These are phyloP conservation scores for Thera britannica DNA, from an alignment of 2,888 invertebrate genomes.

Conservation along the genomic window DNA sequence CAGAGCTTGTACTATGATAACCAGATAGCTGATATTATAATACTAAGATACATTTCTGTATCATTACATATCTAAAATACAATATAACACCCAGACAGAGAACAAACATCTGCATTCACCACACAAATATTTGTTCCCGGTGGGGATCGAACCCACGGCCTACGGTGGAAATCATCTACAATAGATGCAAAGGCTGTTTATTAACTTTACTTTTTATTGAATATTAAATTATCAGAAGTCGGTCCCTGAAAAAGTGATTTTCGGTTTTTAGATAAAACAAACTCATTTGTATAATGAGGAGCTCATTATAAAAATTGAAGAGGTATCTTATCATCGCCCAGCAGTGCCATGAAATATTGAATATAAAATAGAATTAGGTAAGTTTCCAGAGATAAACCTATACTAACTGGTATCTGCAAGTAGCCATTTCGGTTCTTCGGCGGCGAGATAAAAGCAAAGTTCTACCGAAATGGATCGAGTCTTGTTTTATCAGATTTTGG, in stretches of 20 bases:
- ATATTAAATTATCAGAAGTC: too few relatives aligned
- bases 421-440: constrained; percentile 43
- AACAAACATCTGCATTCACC: too few relatives aligned
- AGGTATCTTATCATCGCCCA: constrained; percentile 41
- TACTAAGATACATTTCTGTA: too few relatives aligned
- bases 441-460: constrained; percentile 47
- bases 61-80: too few relatives aligned
- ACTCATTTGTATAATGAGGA: constrained; percentile 34
- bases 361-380: constrained; percentile 47
- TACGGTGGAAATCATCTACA: too few relatives aligned
- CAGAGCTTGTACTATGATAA: too few relatives aligned
- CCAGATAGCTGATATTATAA: too few relatives aligned
- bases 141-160: too few relatives aligned
- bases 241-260: constrained; percentile 5
- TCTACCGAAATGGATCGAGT: constrained; percentile 44
- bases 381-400: constrained; percentile 45
- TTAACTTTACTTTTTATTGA: too few relatives aligned
- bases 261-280: constrained; percentile 15
- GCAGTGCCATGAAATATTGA: constrained; percentile 47
- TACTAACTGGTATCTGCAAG: constrained; percentile 30
- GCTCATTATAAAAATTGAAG: constrained; percentile 43
- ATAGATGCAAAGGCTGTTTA: too few relatives aligned
- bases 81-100: too few relatives aligned
- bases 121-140: too few relatives aligned
- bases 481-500: constrained; percentile 55